Conservation (phyloP, 2,888 invertebrate genomes). For the Lumbricus terrestris region DNA sequence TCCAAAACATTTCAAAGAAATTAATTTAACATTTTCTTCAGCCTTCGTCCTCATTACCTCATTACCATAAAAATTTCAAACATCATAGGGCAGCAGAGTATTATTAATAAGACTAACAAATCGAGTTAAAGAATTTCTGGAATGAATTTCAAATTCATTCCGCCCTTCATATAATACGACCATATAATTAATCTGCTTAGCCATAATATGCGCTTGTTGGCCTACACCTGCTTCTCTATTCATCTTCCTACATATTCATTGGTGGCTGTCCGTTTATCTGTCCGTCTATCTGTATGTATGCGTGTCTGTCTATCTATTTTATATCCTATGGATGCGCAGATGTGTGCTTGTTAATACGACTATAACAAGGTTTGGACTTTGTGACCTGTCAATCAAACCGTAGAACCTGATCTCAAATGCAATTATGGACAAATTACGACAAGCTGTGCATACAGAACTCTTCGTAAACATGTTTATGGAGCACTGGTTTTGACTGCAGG, state of each 20-base stretch:
- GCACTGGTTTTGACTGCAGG: not conserved
- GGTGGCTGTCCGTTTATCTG: not conserved
- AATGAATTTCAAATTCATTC: not conserved
- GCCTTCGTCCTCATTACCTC: no score
- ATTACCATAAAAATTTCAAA: no score
- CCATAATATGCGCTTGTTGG: not conserved
- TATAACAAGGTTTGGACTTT: not conserved
- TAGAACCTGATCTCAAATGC: not conserved
- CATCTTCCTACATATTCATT: not conserved
- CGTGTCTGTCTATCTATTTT: not conserved
- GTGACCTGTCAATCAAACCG: not conserved
- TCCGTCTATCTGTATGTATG: not conserved
- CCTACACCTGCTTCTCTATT: no score
- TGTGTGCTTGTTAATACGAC: not conserved
- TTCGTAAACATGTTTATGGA: not conserved
- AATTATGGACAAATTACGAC: no score
- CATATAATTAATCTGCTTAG: no score
- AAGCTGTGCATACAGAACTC: not conserved
- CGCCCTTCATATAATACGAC: not conserved
- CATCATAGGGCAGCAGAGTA: no score
- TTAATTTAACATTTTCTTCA: no score
- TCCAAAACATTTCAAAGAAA: no score
- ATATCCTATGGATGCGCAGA: not conserved
- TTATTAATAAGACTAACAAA: no score
- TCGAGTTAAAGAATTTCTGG: no score